Percentiles rank a stretch among this genome's conserved stretches.
These are phyloP conservation scores for Molorchus minor DNA, from an alignment of 2,888 invertebrate genomes.

Conservation along the genomic window DNA sequence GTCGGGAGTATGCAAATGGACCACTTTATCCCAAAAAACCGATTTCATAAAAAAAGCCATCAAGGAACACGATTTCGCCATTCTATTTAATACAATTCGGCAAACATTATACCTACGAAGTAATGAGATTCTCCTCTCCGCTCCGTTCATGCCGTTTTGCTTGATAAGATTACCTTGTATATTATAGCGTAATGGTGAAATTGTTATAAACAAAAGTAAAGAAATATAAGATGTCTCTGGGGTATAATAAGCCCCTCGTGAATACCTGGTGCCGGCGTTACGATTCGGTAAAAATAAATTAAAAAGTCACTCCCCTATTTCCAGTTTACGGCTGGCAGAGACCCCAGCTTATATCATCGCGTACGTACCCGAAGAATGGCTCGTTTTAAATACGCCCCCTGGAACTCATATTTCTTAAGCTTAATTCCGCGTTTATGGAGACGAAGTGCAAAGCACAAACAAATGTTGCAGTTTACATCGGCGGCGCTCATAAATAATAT, in stretches of 20 bases:
- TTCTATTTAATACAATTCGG: neutral
- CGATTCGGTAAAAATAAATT: conserved; percentile 51
- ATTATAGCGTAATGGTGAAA: conserved; percentile 18
- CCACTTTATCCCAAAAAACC: too few relatives aligned
- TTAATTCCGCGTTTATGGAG: conserved; percentile 52
- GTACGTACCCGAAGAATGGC: conserved; percentile 31
- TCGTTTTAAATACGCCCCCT: conserved; percentile 46
- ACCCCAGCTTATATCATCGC: conserved; percentile 14
- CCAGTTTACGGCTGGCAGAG: conserved; percentile 26
- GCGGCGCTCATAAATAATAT: conserved; percentile 32
- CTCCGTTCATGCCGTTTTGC: neutral
- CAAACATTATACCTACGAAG: neutral
- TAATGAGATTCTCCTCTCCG: neutral
- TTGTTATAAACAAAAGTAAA: conserved; percentile 42
- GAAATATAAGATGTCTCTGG: conserved; percentile 44
- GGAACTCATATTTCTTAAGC: conserved; percentile 48
- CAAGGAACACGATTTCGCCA: too few relatives aligned
- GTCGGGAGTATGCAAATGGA: too few relatives aligned
- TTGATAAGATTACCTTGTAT: conserved; percentile 20
- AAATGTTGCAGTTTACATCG: conserved; percentile 48
- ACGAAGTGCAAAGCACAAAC: conserved; percentile 47
- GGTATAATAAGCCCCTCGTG: conserved; percentile 43
- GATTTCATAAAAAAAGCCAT: too few relatives aligned
- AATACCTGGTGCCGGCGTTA: conserved; percentile 40
- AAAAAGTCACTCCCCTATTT: conserved; percentile 49